phyloP scores from a whole-genome alignment of 1,140 invertebrate species.

The Charaxes varanes region DNA sequence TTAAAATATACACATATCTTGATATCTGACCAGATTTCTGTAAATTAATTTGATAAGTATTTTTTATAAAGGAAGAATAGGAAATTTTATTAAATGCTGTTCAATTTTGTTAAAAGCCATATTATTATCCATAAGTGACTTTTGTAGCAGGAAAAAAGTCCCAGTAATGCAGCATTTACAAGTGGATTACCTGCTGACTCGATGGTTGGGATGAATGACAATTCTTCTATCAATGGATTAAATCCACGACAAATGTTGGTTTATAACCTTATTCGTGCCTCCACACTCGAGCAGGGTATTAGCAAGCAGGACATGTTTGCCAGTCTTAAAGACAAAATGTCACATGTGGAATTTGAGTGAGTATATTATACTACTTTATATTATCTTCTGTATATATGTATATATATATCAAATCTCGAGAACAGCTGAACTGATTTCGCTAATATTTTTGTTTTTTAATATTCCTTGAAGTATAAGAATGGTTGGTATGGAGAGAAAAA shows the following conservation, averaged over 20 bases:
- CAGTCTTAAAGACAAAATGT: slow-evolving; percentile 60
- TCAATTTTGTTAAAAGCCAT: background rate
- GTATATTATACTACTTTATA: too few species aligned
- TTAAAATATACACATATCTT: too few species aligned
- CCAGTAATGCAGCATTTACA: slow-evolving; percentile 27
- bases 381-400: too few species aligned
- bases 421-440: too few species aligned
- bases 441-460: too few species aligned
- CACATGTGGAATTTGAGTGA: slow-evolving; percentile 67
- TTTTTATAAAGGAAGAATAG: too few species aligned
- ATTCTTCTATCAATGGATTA: slow-evolving; percentile 51
- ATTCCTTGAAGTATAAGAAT: too few species aligned
- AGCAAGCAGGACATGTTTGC: slow-evolving; percentile 66
- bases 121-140: background rate
- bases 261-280: slow-evolving; percentile 62
- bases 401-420: too few species aligned
- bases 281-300: slow-evolving; percentile 63
- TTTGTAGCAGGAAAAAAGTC: slow-evolving; percentile 38
- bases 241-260: slow-evolving; percentile 69
- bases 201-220: slow-evolving; percentile 57
- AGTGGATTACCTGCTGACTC: slow-evolving; percentile 60
- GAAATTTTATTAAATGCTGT: background rate
- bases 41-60: too few species aligned
- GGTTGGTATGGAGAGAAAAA: too few species aligned
- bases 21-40: too few species aligned